phyloP scores from a whole-genome alignment of 1,140 invertebrate species.

The Pseudoatta argentina region DNA sequence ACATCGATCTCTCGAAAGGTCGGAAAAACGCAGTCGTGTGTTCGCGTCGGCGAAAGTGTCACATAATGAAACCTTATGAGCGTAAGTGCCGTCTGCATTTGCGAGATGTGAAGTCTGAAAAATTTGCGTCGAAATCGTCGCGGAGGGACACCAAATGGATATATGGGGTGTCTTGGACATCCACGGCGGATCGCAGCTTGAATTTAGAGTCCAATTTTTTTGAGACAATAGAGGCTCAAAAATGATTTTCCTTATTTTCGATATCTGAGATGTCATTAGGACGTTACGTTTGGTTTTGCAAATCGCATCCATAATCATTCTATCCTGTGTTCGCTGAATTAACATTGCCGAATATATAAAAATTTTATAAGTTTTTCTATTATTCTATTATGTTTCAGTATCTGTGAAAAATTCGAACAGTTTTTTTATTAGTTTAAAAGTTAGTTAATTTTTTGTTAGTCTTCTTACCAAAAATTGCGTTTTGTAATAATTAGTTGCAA shows the following conservation, averaged over 20 bases:
- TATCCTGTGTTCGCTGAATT: too few relatives aligned
- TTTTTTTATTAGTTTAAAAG: too few relatives aligned
- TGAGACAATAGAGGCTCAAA: neutral
- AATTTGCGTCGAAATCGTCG: conserved; percentile 40
- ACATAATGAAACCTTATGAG: conserved; percentile 65
- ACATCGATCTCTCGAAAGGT: conserved; percentile 60
- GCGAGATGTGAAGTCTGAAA: conserved; percentile 44
- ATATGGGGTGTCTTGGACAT: neutral
- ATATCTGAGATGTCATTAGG: neutral
- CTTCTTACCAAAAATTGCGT: too few relatives aligned
- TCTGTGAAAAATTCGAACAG: too few relatives aligned
- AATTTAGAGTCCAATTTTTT: conserved; percentile 1
- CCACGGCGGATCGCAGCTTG: neutral
- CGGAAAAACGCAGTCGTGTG: conserved; percentile 18
- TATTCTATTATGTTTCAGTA: too few relatives aligned
- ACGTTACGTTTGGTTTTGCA: too few relatives aligned
- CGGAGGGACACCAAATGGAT: neutral
- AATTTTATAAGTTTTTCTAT: too few relatives aligned
- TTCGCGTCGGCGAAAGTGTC: conserved; percentile 23
- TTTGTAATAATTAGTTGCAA: too few relatives aligned
- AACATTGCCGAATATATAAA: too few relatives aligned
- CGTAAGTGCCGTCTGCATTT: conserved; percentile 46
- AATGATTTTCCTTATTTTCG: neutral
- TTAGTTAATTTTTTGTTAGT: too few relatives aligned
- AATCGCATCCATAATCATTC: too few relatives aligned